phyloP scores from a whole-genome alignment of 2,113 vertebrate species.

The Epinephelus moara region DNA sequence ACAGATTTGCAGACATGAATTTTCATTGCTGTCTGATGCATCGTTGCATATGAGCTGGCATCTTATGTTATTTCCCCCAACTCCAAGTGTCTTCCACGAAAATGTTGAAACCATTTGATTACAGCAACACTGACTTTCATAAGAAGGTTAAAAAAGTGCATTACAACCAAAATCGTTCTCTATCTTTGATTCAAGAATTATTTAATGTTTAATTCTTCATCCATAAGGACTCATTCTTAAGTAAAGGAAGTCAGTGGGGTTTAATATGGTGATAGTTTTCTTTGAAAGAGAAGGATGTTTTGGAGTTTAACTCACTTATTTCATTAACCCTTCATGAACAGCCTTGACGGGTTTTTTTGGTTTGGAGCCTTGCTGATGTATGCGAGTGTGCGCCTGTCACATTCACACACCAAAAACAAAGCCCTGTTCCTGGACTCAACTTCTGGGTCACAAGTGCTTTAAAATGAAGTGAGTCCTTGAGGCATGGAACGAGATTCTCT shows the following conservation, averaged over 20 bases:
- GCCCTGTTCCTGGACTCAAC: background rate
- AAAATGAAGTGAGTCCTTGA: conserved; percentile 60
- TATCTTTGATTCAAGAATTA: conserved; percentile 45
- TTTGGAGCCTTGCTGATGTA: background rate
- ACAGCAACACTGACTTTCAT: background rate
- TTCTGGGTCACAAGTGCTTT: conserved; percentile 25
- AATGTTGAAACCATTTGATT: background rate
- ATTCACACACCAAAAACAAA: background rate
- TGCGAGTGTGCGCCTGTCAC: conserved; percentile 3
- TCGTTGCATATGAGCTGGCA: background rate
- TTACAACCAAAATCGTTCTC: conserved; percentile 31
- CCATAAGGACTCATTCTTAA: conserved; percentile 9
- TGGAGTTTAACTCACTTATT: conserved; percentile 1
- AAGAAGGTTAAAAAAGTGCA: conserved; percentile 34
- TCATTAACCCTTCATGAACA: background rate
- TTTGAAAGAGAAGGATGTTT: conserved; percentile 10
- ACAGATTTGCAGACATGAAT: background rate
- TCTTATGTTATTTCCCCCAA: background rate
- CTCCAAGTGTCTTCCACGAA: background rate
- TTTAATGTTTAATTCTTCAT: conserved; percentile 31
- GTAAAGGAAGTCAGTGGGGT: background rate
- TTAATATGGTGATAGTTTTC: conserved; percentile 17
- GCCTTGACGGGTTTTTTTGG: background rate
- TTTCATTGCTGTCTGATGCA: background rate
- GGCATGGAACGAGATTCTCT: conserved; percentile 29